Conservation (phyloP, 1,140 invertebrate genomes). For the fruit fly (Drosophila melanogaster) region Release_6_plus_ISO1_MT NC_004354.4:18582501-18583000, state of each 20-base stretch:
- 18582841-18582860: too few species aligned
- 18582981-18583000: too few species aligned
- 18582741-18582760: background rate
- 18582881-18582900: too few species aligned
- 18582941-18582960: too few species aligned
- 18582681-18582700: conserved; percentile 77
- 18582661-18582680: conserved; percentile 58
- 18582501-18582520: conserved; percentile 73
- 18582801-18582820: too few species aligned
- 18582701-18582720: conserved; percentile 74
- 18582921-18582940: too few species aligned
- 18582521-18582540: background rate
- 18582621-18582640: conserved; percentile 64
- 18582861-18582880: too few species aligned
- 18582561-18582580: background rate
- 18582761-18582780: background rate
- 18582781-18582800: too few species aligned
- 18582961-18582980: too few species aligned
- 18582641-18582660: conserved; percentile 73
- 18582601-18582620: conserved; percentile 13
- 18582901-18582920: too few species aligned
- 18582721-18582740: conserved; percentile 44
- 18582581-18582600: too few species aligned
- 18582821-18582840: too few species aligned
- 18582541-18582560: background rate